phyloP scores from a whole-genome alignment of 2,888 invertebrate species.

The Tetheella fluctuosa region DNA sequence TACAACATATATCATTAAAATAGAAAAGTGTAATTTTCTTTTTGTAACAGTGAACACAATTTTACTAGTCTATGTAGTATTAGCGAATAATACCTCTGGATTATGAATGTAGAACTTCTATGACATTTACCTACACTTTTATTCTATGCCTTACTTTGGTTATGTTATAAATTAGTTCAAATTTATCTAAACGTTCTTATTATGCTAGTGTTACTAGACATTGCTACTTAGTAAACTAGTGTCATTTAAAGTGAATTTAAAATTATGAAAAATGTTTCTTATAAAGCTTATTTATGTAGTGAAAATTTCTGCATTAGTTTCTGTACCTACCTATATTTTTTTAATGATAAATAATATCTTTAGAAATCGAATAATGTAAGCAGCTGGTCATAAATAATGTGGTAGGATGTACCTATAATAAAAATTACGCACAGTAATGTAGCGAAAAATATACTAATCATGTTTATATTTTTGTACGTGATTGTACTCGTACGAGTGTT shows the following conservation, averaged over 20 bases:
- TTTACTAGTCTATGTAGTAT: constrained; percentile 74
- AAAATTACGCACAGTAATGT: constrained; percentile 19
- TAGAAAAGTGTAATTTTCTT: constrained; percentile 28
- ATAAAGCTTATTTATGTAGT: constrained; percentile 9
- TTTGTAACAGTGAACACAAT: constrained; percentile 65
- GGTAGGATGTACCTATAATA: constrained; percentile 11
- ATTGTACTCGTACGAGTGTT: constrained; percentile 6
- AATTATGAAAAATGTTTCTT: constrained; percentile 1
- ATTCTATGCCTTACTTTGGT: neutral
- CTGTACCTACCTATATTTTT: neutral
- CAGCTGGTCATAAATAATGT: neutral
- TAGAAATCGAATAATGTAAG: neutral
- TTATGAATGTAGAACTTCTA: constrained; percentile 45
- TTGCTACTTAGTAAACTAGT: neutral
- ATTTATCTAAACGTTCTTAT: neutral
- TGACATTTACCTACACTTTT: constrained; percentile 16
- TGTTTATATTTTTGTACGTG: constrained; percentile 12
- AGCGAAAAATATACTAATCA: neutral
- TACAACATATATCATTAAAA: constrained; percentile 35
- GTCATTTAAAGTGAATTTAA: neutral
- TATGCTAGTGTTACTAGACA: neutral
- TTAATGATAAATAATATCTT: neutral
- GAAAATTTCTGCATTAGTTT: neutral
- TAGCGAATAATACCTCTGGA: constrained; percentile 71
- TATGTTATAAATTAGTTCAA: constrained; percentile 2